These are phyloP conservation scores for Andricus quercusramuli DNA, from an alignment of 2,888 invertebrate species.

Conservation along the genomic window DNA sequence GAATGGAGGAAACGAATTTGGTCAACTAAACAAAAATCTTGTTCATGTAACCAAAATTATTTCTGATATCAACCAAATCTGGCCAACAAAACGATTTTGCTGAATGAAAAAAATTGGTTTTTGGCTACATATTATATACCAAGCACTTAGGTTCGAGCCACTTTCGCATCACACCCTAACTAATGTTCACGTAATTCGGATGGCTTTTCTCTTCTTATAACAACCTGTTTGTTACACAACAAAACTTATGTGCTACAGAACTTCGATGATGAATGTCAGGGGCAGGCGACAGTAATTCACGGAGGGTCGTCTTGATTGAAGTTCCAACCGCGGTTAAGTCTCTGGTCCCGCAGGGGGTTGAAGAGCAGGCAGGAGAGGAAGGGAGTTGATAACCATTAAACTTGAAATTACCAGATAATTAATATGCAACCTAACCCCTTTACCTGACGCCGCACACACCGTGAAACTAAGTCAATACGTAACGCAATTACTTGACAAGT, in stretches of 20 bases:
- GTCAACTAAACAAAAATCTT: too few relatives aligned
- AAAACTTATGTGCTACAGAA: neutral
- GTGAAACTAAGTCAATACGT: conserved; percentile 74
- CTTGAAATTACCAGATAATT: conserved; percentile 70
- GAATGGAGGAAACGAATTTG: too few relatives aligned
- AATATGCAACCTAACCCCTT: conserved; percentile 66
- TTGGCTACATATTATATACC: too few relatives aligned
- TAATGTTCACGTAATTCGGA: neutral
- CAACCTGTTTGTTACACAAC: neutral
- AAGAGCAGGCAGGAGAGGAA: neutral
- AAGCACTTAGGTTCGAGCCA: too few relatives aligned
- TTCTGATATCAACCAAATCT: too few relatives aligned
- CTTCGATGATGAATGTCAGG: neutral
- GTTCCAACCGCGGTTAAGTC: conserved; percentile 21
- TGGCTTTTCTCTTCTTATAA: neutral
- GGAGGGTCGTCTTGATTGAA: neutral
- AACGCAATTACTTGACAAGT: conserved; percentile 73
- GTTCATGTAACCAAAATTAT: too few relatives aligned
- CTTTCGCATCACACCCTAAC: neutral
- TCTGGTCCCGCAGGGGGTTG: neutral
- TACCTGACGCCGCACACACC: conserved; percentile 50
- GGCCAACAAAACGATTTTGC: too few relatives aligned
- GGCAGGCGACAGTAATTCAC: neutral
- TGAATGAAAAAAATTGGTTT: too few relatives aligned
- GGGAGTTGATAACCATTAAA: conserved; percentile 61